Base-by-base conservation (phyloP, 1,140 invertebrate genomes). In the Chrysoperla carnea region DNA sequence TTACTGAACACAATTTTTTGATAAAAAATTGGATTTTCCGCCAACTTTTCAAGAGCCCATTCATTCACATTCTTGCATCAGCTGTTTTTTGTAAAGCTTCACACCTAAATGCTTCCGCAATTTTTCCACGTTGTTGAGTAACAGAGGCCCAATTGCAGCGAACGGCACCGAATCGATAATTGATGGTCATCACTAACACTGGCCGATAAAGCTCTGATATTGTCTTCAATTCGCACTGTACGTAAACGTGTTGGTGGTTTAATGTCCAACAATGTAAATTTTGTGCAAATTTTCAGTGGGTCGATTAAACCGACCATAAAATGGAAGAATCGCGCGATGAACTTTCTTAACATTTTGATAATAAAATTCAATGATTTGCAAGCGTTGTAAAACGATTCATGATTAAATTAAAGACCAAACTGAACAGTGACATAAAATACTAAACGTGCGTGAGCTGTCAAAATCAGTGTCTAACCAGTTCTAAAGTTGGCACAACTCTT, bases 81-180 rank as follows among this genome's bases (percentile, higher is more conserved):
- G 41, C 39, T 45, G 40, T 12, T 44, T 44, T 36, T 46, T 46
- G 33, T 46, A 46, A 37, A 40, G 29, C 8, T 28, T 8, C 31
- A 46, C 15, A 43, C 44, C 44, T 37, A 46, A 40, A 37, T 46
- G 41, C 29, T 46, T 46, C 40, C 35, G 15, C 44, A 42, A 46
- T 44, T 46, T 36, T 46, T 46, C 44, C 44, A 46, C 36, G 33
- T 43, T 37, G 44, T 44, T 14, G 44, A 42, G 13, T 33, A 29
- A 40, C 37, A 47, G 14, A 47, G 9, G 29, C 17, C 17, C 11
- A 47, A 36, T 41, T 36, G 42, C 39, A 47, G 46, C 14, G 46
- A 27, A 47, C 44, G 43, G 38, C 40, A 45, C n/a, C 42, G 43
- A 37, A 46, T 47, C 33, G 46, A 46, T 29, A 38, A 4, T 33